Base-by-base conservation (phyloP, 1,140 invertebrate genomes). In the Lepidurus couesii region DNA sequence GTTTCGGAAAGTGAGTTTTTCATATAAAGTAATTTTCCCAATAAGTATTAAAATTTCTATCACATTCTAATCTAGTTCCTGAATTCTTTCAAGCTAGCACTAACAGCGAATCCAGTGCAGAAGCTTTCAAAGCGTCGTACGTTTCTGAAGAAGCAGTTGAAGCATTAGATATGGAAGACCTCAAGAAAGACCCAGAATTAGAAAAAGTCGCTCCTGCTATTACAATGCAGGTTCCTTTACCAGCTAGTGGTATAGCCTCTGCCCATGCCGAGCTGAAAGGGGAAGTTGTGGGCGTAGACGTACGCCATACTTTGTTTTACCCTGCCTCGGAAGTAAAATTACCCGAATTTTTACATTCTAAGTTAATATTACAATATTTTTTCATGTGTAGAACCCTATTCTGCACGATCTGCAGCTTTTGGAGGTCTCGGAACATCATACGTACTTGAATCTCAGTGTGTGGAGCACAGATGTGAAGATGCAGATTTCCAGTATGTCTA, bases 391-490 rank as follows among this genome's bases (percentile, higher is more conserved):
- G 83, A 84, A 93, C 13, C 90, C 93, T 44, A 84, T 87, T 0
- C 93, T 94, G 80, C 89, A 94, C 77, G 93, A 96, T 82, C 89
- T 91, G 77, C 91, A 90, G 80, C 88, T 87, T 77, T 88, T 96
- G 89, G 86, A 90, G 86, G 85, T 89, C 86, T 84, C 91, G 86
- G 87, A 90, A 84, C 83, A 92, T 85, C 89, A 89, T 82, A 91
- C 89, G 78, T 96, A 91, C 85, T 86, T 96, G 53, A 96, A 95
- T 85, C 85, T 96, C 1, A 93, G 93, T 80, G 90, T 95, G 0
- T 95, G 93, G 92, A 88, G 87, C 10, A 80, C 81, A 75, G 75
- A 74, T 44, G 74, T 77, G 42, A 45, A 79, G 79, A 80, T 78
- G 77, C 24, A 80, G 81, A 78, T 80, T 82, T 76, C 80, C 79